phyloP scores from a whole-genome alignment of 1,140 invertebrate genomes.

The Lordiphosa stackelbergi region DNA sequence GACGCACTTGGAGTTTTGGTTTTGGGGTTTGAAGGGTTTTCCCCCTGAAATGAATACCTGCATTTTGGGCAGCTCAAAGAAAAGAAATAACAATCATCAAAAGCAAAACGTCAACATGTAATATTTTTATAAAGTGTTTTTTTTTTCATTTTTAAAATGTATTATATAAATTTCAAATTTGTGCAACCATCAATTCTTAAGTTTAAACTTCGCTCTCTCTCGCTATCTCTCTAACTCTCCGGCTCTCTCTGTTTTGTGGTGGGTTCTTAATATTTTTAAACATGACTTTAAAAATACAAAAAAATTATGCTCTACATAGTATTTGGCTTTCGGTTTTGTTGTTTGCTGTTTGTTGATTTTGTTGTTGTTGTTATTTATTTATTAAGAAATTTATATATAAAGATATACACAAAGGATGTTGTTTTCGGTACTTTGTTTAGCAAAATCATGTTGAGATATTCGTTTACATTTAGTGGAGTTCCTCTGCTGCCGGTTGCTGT shows the following conservation, averaged over 20 bases:
- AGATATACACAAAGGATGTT: slow-evolving; percentile 73
- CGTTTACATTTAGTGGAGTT: slow-evolving; percentile 64
- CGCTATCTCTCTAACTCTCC: slow-evolving; percentile 28
- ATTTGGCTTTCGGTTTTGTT: slow-evolving; percentile 30
- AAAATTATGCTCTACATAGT: slow-evolving; percentile 31
- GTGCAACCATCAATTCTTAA: slow-evolving; percentile 52
- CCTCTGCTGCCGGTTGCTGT: slow-evolving; percentile 22
- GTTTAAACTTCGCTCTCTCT: slow-evolving; percentile 33
- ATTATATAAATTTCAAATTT: slow-evolving; percentile 59
- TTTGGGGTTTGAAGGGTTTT: slow-evolving; percentile 23
- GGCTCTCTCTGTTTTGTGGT: slow-evolving; percentile 8
- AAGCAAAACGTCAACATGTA: slow-evolving; percentile 71
- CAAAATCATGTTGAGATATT: slow-evolving; percentile 61
- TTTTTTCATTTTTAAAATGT: slow-evolving; percentile 46
- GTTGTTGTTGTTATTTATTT: slow-evolving; percentile 74
- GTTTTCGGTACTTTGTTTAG: slow-evolving; percentile 59
- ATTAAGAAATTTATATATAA: slow-evolving; percentile 69
- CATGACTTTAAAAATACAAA: slow-evolving; percentile 68
- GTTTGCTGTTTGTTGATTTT: slow-evolving; percentile 55
- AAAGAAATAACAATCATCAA: slow-evolving; percentile 31
- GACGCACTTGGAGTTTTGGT: background rate
- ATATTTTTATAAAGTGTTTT: slow-evolving; percentile 70
- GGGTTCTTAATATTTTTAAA: slow-evolving; percentile 68
- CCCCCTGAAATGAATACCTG: slow-evolving; percentile 25
- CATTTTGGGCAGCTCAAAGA: too few relatives aligned